These are phyloP conservation scores for Hybos culiciformis DNA, from an alignment of 2,888 invertebrate species.

Conservation along the genomic window DNA sequence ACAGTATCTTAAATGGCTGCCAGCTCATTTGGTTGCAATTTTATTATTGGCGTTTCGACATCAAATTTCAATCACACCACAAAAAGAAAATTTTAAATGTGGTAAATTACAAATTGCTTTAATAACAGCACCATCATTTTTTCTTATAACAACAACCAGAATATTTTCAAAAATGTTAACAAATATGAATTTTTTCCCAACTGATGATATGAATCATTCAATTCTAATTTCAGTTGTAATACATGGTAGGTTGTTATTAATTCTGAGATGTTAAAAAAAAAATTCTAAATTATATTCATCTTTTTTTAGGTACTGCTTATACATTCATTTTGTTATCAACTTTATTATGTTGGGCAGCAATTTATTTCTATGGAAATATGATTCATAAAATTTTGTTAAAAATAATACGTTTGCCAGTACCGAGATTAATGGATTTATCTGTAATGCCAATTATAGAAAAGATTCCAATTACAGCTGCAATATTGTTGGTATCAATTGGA, in stretches of 20 bases:
- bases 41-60: slow-evolving; percentile 45
- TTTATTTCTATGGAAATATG: slow-evolving; percentile 56
- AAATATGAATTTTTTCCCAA: slow-evolving; percentile 14
- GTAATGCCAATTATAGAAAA: slow-evolving; percentile 50
- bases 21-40: slow-evolving; percentile 52
- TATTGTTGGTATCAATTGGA: slow-evolving; percentile 46
- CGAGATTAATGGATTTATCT: slow-evolving; percentile 12
- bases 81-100: slow-evolving; percentile 29
- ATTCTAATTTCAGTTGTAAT: slow-evolving; percentile 44
- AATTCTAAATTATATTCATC: too few species aligned
- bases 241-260: too few species aligned
- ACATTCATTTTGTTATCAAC: slow-evolving; percentile 44
- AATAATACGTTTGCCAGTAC: slow-evolving; percentile 31
- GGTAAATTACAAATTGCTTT: slow-evolving; percentile 44
- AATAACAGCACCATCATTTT: slow-evolving; percentile 40
- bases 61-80: slow-evolving; percentile 37
- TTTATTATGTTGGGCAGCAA: slow-evolving; percentile 39
- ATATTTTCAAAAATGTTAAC: slow-evolving; percentile 18
- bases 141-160: slow-evolving; percentile 25
- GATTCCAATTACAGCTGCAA: slow-evolving; percentile 53
- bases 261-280: too few species aligned
- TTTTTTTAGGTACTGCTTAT: slow-evolving; percentile 45
- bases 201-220: slow-evolving; percentile 18
- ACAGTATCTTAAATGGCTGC: slow-evolving; percentile 48
- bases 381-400: slow-evolving; percentile 51